A percentile compares a stretch with the other conserved stretches of the same genome.
phyloP scores from a whole-genome alignment of 1,140 invertebrate genomes.

The Hyles vespertilio region DNA sequence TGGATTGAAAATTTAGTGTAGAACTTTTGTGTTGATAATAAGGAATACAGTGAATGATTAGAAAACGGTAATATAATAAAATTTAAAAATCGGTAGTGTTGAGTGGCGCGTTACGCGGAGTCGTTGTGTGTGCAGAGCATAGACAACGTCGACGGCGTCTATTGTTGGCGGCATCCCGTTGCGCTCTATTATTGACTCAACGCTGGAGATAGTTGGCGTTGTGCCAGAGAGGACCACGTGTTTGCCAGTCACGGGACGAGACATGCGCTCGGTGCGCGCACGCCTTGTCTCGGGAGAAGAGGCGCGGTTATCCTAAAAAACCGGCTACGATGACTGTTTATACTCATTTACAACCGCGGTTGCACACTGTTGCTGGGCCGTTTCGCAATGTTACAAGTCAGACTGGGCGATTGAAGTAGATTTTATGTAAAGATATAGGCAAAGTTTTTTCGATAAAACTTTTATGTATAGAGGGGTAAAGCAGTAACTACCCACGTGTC shows the following conservation, averaged over 20 bases:
- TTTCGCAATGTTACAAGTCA: too few species aligned
- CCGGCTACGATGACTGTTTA: constrained; percentile 18
- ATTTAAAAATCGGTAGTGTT: too few species aligned
- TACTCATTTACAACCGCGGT: neutral
- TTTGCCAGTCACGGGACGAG: constrained; percentile 60
- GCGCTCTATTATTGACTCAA: constrained; percentile 73
- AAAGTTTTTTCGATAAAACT: too few species aligned
- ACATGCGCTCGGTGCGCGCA: constrained; percentile 39
- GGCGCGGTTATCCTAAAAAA: constrained; percentile 25
- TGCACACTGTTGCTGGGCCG: too few species aligned
- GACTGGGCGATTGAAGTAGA: too few species aligned
- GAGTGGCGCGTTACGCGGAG: neutral
- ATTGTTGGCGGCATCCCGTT: constrained; percentile 73
- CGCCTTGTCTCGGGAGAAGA: constrained; percentile 12
- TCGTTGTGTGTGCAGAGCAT: constrained; percentile 4
- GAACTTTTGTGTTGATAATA: too few species aligned
- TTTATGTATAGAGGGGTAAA: too few species aligned
- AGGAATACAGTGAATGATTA: too few species aligned
- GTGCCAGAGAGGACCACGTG: constrained; percentile 69
- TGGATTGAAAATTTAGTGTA: too few species aligned
- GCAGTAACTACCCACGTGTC: neutral
- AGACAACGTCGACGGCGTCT: constrained; percentile 55
- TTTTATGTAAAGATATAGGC: too few species aligned
- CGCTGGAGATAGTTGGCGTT: constrained; percentile 71
- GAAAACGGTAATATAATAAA: too few species aligned